phyloP scores from a whole-genome alignment of 2,113 vertebrate genomes.

The Pimephales promelas region DNA sequence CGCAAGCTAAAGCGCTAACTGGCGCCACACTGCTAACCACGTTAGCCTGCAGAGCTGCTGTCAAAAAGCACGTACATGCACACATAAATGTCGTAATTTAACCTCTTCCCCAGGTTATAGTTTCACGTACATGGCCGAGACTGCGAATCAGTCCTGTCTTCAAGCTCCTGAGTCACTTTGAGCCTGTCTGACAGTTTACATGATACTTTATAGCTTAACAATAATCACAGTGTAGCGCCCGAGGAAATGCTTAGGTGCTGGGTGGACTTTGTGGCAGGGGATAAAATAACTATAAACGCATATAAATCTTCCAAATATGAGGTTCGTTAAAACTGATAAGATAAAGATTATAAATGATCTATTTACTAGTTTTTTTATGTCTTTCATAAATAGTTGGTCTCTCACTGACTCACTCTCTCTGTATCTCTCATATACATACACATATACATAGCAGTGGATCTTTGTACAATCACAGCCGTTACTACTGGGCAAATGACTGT shows the following conservation, averaged over 20 bases:
- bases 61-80: conserved; percentile 11
- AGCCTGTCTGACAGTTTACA: conserved; percentile 24
- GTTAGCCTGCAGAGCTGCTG: conserved; percentile 24
- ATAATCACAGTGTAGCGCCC: conserved; percentile 3
- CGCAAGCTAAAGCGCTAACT: conserved; percentile 37
- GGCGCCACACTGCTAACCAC: conserved; percentile 17
- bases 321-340: not conserved
- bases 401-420: too few relatives aligned
- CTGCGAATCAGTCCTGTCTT: conserved; percentile 3
- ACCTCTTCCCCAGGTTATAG: not conserved
- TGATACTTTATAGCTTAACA: conserved; percentile 40
- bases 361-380: too few relatives aligned
- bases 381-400: too few relatives aligned
- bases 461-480: not conserved
- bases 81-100: not conserved
- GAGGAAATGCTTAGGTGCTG: not conserved
- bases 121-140: not conserved
- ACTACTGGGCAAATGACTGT: not conserved
- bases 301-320: not conserved
- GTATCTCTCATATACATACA: rapidly evolving
- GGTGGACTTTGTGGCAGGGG: not conserved
- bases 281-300: not conserved
- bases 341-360: too few relatives aligned
- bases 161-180: conserved; percentile 20
- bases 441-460: not conserved